Conservation (phyloP, 1,140 invertebrate species). For the Oryctes rhinoceros region DNA sequence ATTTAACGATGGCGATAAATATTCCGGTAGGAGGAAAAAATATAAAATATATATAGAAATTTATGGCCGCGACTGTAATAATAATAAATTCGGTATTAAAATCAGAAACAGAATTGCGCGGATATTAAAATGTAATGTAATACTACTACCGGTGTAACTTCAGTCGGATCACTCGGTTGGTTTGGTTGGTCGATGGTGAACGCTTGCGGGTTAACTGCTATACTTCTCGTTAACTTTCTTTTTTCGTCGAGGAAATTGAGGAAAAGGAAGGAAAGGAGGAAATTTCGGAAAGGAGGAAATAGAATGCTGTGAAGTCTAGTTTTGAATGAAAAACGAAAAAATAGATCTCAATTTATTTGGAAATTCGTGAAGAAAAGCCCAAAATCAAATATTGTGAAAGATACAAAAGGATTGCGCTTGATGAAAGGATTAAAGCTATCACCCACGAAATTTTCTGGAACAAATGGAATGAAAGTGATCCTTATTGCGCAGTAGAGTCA, state of each 20-base stretch:
- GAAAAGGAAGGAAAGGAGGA: too few relatives aligned
- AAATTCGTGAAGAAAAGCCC: too few relatives aligned
- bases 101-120: constrained; percentile 29
- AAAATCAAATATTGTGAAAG: too few relatives aligned
- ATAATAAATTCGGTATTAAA: constrained; percentile 30
- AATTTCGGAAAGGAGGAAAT: too few relatives aligned
- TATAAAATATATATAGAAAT: constrained; percentile 33
- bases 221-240: neutral
- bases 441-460: too few relatives aligned
- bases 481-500: too few relatives aligned
- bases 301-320: too few relatives aligned
- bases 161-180: neutral
- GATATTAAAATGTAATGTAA: constrained; percentile 28
- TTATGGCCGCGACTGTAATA: constrained; percentile 24
- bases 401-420: too few relatives aligned
- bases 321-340: too few relatives aligned
- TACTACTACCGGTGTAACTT: neutral
- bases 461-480: too few relatives aligned
- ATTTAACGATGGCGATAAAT: constrained; percentile 30
- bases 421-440: too few relatives aligned
- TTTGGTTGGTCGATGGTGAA: neutral
- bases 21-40: constrained; percentile 35
- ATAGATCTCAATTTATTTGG: too few relatives aligned
- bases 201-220: neutral
- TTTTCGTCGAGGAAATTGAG: neutral